Evolutionary conservation across 1,140 invertebrate species (phyloP).

Genomic region (Atta cephalotes): DNA sequence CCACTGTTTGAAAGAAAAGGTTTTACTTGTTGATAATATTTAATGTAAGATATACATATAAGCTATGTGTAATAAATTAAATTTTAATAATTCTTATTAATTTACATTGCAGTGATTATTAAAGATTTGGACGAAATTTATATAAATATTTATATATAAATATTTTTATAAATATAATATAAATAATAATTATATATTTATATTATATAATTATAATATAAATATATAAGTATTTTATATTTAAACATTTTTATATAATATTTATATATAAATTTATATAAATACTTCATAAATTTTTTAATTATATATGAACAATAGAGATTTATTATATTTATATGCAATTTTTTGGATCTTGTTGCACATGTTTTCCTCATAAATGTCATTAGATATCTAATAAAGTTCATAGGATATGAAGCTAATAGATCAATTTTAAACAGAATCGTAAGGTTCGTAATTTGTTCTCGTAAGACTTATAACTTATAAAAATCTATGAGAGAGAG

Average conservation of each 20-base stretch:
- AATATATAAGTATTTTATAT: not conserved
- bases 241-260: not conserved
- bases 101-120: slow-evolving; percentile 4
- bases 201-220: no score
- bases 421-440: no score
- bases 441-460: no score
- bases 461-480: no score
- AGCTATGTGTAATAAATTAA: slow-evolving; percentile 19
- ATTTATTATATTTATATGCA: slow-evolving; percentile 35
- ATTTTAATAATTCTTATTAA: slow-evolving; percentile 16
- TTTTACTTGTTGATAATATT: not conserved
- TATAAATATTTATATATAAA: slow-evolving; percentile 15
- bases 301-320: slow-evolving; percentile 16
- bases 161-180: not conserved
- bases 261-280: slow-evolving; percentile 31
- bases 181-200: no score
- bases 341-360: slow-evolving; percentile 24
- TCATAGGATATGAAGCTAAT: slow-evolving; percentile 8
- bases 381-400: slow-evolving; percentile 13
- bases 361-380: not conserved
- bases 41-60: slow-evolving; percentile 9
- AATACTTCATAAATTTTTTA: slow-evolving; percentile 14
- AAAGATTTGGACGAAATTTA: not conserved
- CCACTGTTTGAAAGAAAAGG: not conserved
- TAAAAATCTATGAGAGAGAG: no score